phyloP scores from a whole-genome alignment of 2,888 invertebrate genomes.

The Drosophila prostipennis region DNA sequence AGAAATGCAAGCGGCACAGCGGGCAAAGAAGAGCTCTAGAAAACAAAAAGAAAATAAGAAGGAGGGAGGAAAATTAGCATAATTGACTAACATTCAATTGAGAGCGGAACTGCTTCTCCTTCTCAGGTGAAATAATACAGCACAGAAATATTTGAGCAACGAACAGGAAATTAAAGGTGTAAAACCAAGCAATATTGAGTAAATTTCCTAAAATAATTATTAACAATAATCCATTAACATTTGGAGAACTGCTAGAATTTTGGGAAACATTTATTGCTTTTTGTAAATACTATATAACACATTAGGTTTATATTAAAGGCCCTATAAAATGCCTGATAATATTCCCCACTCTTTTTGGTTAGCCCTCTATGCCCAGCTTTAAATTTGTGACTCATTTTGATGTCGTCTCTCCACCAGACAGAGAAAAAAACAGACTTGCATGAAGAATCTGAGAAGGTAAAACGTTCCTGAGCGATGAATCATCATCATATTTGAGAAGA shows the following conservation, averaged over 20 bases:
- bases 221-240: too few species aligned
- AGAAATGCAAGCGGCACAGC: slow-evolving; percentile 29
- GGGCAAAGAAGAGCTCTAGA: slow-evolving; percentile 19
- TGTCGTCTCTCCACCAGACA: neutral
- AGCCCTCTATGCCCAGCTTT: neutral
- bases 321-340: neutral
- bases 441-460: slow-evolving; percentile 14
- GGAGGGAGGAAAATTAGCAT: slow-evolving; percentile 26
- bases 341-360: neutral
- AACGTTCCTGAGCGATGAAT: slow-evolving; percentile 36
- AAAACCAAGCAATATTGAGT: too few species aligned
- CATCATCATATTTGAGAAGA: slow-evolving; percentile 9
- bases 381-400: slow-evolving; percentile 12
- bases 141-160: neutral
- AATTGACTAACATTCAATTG: slow-evolving; percentile 24
- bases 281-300: too few species aligned
- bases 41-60: slow-evolving; percentile 9
- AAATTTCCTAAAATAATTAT: too few species aligned
- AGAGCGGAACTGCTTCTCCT: slow-evolving; percentile 11
- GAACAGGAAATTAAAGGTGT: slow-evolving; percentile 1
- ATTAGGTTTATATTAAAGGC: too few species aligned
- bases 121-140: slow-evolving; percentile 1
- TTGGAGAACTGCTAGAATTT: too few species aligned
- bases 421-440: neutral
- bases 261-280: too few species aligned